Evolutionary conservation across 2,888 invertebrate species (phyloP).

Genomic region (Sphaeridia pumilis): DNA sequence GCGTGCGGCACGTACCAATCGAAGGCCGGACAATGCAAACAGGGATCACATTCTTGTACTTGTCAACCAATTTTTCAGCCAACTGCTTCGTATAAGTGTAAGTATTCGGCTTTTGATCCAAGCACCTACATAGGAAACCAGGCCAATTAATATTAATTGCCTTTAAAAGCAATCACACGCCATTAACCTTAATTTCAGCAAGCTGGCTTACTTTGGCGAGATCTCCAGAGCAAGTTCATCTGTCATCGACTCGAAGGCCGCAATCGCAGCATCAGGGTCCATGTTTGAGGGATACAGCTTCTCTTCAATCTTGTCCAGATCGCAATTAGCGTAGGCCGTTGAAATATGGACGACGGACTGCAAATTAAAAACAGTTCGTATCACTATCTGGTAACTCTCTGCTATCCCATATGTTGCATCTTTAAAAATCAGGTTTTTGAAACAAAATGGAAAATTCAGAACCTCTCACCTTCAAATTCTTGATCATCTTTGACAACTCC

Average conservation of each 20-base stretch:
- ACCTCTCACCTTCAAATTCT: conserved; percentile 7
- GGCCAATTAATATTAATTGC: not conserved
- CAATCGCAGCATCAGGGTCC: conserved; percentile 9
- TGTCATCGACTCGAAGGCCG: conserved; percentile 9
- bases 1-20: conserved; percentile 11
- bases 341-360: conserved; percentile 14
- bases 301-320: conserved; percentile 3
- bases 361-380: not conserved
- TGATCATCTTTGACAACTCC: conserved; percentile 4
- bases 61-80: conserved; percentile 10
- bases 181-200: not conserved
- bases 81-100: conserved; percentile 16
- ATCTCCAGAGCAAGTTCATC: conserved; percentile 10
- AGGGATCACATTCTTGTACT: conserved; percentile 4
- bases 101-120: conserved; percentile 14
- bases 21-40: conserved; percentile 14
- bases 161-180: not conserved
- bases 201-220: conserved; percentile 6
- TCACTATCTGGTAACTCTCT: not conserved
- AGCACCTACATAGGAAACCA: not conserved
- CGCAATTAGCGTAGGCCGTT: conserved; percentile 15
- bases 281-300: conserved; percentile 7
- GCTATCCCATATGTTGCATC: not conserved
- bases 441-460: not conserved
- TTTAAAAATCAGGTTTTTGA: not conserved